Evolutionary conservation across 2,113 vertebrate genomes (phyloP), one percentile per base, ranked within the genome.

Genomic region (Pyxicephalus adspersus): DNA sequence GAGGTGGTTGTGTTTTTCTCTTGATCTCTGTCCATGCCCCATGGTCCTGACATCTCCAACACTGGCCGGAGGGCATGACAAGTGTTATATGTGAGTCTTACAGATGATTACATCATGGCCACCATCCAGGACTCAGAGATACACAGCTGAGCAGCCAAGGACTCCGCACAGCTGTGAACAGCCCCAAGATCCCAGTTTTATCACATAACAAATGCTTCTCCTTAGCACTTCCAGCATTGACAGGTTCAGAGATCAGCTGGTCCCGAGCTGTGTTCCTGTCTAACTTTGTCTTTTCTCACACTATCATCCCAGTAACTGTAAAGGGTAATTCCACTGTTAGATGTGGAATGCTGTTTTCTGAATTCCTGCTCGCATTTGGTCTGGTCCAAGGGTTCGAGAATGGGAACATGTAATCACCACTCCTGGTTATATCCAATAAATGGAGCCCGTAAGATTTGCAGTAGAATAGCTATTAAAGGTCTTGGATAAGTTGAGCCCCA

Each of bases 21-120:
- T 52, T 31, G 23, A 18, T 57, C 22, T 55, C 25, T 63, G 7
- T 31, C 64, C 26, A 45, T 45, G 38, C 11, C 1, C 7, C 38
- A 45, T 13, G 11, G 58, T 15, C 60, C 60, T 19, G 57, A 20
- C 9, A 25, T 71, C 34, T 64, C 26, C 52, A 23, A 3, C 58
- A 51, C 63, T 55, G 25, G 50, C 26, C 25, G 23, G 52, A 20
- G 3, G 2, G 18, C 19, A 38, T 50, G 66, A 64, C 64, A 52
- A 78, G 22, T 4, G 26, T 76, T 57, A 45, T 38, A 76, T 34
- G 61, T 83, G 57, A 83, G 76, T 76, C 64, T 83, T 67, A 45
- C 26, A 29, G 50, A 64, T 82, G 80, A 82, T 76, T 82, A 67
- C 64, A 55, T 45, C 15, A 23, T 63, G 80, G 80, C 80, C 68